These are phyloP conservation scores for Eilema griseolum DNA, from an alignment of 2,888 invertebrate species.

Conservation along the genomic window DNA sequence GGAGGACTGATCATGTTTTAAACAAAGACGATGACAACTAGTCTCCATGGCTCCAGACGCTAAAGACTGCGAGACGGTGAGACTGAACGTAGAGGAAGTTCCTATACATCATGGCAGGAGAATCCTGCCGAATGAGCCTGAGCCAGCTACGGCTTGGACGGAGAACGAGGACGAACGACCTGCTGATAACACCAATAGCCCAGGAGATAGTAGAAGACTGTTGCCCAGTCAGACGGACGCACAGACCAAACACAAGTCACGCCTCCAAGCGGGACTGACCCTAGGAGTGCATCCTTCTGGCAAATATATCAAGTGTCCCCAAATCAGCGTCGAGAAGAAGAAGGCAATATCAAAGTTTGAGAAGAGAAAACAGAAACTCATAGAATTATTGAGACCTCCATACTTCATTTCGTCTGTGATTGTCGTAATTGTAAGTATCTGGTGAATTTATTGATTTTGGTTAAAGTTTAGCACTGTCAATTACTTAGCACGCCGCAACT, in stretches of 20 bases:
- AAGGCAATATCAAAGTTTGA: slow-evolving; percentile 68
- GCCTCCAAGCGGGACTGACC: slow-evolving; percentile 71
- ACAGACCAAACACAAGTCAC: slow-evolving; percentile 53
- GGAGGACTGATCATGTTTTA: slow-evolving; percentile 25
- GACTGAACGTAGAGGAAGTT: slow-evolving; percentile 58
- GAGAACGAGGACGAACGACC: slow-evolving; percentile 65
- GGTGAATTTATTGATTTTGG: neutral
- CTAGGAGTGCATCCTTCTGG: slow-evolving; percentile 61
- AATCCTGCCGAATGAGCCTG: slow-evolving; percentile 61
- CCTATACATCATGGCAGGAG: slow-evolving; percentile 61
- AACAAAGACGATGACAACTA: slow-evolving; percentile 29
- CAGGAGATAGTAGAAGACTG: slow-evolving; percentile 70
- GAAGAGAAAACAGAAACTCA: slow-evolving; percentile 70
- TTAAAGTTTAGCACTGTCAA: neutral
- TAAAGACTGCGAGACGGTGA: slow-evolving; percentile 67
- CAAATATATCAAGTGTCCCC: slow-evolving; percentile 55
- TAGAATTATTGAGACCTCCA: slow-evolving; percentile 72
- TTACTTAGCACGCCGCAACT: no score
- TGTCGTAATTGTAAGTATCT: slow-evolving; percentile 72
- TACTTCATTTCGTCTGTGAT: slow-evolving; percentile 79
- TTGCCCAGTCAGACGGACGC: slow-evolving; percentile 52
- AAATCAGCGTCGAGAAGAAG: slow-evolving; percentile 48
- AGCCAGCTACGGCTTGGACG: slow-evolving; percentile 70
- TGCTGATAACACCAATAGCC: slow-evolving; percentile 54
- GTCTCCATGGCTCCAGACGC: slow-evolving; percentile 69